phyloP scores from a whole-genome alignment of 2,113 vertebrate species.

The Oxyura jamaicensis region DNA sequence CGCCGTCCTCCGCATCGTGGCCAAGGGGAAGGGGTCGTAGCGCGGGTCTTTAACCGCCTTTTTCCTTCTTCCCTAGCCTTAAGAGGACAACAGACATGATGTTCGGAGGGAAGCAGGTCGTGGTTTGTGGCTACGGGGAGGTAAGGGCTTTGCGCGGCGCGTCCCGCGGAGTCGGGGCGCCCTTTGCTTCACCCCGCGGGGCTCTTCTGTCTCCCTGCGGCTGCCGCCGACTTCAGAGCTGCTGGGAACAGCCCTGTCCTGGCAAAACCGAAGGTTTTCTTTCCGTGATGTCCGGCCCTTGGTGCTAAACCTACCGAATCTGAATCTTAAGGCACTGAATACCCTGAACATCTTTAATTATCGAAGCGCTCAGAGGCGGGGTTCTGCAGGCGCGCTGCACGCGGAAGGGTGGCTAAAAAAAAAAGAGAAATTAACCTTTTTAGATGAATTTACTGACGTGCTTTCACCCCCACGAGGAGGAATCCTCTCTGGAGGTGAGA shows the following conservation, averaged over 20 bases:
- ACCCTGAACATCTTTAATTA: no score
- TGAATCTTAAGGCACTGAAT: background rate
- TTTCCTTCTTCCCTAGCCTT: slow-evolving; percentile 72
- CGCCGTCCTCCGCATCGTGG: background rate
- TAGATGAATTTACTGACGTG: no score
- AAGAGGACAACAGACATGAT: slow-evolving; percentile 99
- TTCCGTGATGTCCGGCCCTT: background rate
- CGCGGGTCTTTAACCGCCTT: background rate
- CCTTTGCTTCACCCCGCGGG: background rate
- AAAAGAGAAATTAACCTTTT: background rate
- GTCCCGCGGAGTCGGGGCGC: fast-evolving
- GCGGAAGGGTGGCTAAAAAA: background rate
- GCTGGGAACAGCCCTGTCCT: fast-evolving
- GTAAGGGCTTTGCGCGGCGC: slow-evolving; percentile 65
- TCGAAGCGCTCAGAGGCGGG: background rate
- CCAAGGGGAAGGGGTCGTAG: background rate
- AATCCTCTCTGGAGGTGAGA: background rate
- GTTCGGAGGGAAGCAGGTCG: slow-evolving; percentile 99
- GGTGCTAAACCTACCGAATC: fast-evolving
- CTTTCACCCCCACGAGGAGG: background rate
- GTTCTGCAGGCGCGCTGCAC: background rate
- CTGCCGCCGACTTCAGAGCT: background rate
- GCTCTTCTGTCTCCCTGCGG: background rate
- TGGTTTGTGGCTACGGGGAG: slow-evolving; percentile 98
- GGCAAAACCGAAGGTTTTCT: background rate